phyloP scores from a whole-genome alignment of 2,797 vertebrate species.

The Galaxias olidus region DNA sequence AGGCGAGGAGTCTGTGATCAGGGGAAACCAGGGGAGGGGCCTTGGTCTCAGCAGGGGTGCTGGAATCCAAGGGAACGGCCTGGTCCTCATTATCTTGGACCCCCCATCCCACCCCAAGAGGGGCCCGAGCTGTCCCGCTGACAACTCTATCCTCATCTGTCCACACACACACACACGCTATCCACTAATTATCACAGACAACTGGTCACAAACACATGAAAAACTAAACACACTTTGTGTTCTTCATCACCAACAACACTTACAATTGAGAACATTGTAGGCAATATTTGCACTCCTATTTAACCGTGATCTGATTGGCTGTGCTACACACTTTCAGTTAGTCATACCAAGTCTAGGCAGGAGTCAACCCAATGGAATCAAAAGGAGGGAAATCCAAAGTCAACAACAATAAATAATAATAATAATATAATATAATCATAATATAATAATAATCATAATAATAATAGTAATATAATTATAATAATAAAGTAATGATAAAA shows the following conservation, averaged over 20 bases:
- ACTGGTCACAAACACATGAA: not conserved
- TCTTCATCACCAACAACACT: slow-evolving; percentile 4
- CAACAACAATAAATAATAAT: no score
- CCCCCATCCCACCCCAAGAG: slow-evolving; percentile 35
- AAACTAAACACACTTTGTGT: not conserved
- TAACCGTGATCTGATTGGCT: no score
- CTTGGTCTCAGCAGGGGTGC: slow-evolving; percentile 62
- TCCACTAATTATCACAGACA: not conserved
- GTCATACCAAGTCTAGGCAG: no score
- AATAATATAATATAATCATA: no score
- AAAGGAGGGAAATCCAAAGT: no score
- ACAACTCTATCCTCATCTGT: slow-evolving; percentile 65
- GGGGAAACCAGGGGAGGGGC: slow-evolving; percentile 13
- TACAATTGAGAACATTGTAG: no score
- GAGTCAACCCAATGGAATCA: no score
- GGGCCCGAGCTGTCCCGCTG: slow-evolving; percentile 34
- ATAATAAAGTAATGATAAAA: no score
- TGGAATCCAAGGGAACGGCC: slow-evolving; percentile 73
- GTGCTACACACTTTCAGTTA: no score
- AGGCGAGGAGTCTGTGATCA: slow-evolving; percentile 29
- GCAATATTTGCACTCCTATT: no score
- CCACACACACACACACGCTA: slow-evolving; percentile 35
- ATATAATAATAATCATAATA: no score
- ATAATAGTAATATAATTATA: no score
- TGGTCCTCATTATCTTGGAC: slow-evolving; percentile 78